Conservation (phyloP, 2,797 vertebrate species). For the Trematomus bernacchii region DNA sequence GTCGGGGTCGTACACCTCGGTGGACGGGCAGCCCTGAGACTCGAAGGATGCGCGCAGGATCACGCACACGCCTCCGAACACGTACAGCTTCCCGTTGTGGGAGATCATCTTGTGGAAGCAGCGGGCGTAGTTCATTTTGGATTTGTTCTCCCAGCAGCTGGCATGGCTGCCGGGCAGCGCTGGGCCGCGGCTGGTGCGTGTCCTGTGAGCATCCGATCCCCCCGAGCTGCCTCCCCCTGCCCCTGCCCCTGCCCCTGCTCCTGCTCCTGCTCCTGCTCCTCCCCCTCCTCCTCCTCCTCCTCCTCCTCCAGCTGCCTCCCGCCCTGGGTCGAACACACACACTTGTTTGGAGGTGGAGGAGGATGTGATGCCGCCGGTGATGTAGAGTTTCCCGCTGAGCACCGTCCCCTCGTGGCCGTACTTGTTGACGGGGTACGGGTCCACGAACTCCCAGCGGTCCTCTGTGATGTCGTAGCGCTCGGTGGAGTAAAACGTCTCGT, state of each 20-base stretch:
- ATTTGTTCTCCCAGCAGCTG: slow-evolving; percentile 99
- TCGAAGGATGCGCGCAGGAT: slow-evolving; percentile 98
- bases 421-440: slow-evolving; percentile 99
- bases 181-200: slow-evolving; percentile 90
- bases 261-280: neutral
- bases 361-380: slow-evolving; percentile 98
- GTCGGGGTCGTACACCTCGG: slow-evolving; percentile 98
- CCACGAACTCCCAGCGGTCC: slow-evolving; percentile 98
- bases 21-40: slow-evolving; percentile 98
- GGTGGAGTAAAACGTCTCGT: slow-evolving; percentile 98
- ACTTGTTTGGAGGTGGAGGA: slow-evolving; percentile 99
- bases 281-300: neutral
- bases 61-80: slow-evolving; percentile 98
- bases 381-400: slow-evolving; percentile 94
- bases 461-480: slow-evolving; percentile 97
- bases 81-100: slow-evolving; percentile 98
- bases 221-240: slow-evolving; percentile 81
- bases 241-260: neutral
- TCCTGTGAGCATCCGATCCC: slow-evolving; percentile 81
- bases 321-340: slow-evolving; percentile 97
- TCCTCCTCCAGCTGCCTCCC: slow-evolving; percentile 82
- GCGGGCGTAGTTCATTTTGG: slow-evolving; percentile 99
- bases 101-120: slow-evolving; percentile 99
- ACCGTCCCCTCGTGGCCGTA: slow-evolving; percentile 98
- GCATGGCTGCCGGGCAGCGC: slow-evolving; percentile 85